Percentiles rank a stretch among this genome's conserved stretches.
phyloP scores from a whole-genome alignment of 2,113 vertebrate species.

The Neolamprologus cancellatus region DNA sequence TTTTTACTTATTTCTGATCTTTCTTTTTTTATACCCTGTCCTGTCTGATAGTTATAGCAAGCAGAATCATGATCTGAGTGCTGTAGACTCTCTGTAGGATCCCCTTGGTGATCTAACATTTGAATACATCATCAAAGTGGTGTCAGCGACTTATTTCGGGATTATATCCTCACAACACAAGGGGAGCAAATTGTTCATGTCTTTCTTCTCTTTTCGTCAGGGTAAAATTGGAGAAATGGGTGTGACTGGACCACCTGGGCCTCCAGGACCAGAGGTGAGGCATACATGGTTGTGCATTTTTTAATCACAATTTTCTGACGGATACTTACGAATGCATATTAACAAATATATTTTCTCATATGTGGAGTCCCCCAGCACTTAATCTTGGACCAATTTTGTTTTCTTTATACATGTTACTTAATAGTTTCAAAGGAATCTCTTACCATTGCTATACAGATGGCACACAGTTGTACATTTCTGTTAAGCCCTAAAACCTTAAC shows the following conservation, averaged over 20 bases:
- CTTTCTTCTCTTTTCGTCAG: constrained; percentile 62
- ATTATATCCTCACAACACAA: neutral
- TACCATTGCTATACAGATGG: neutral
- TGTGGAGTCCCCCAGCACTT: neutral
- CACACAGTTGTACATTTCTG: neutral
- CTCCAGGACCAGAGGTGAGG: constrained; percentile 91
- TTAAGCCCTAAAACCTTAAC: neutral
- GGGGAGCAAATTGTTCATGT: neutral
- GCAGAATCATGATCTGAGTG: neutral
- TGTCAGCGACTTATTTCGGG: neutral
- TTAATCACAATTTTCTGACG: neutral
- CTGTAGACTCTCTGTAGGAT: neutral
- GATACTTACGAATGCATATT: neutral
- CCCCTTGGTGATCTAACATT: neutral
- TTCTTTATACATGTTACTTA: neutral
- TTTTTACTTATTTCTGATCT: neutral
- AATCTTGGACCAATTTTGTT: neutral
- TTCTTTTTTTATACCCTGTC: neutral
- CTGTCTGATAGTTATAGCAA: neutral
- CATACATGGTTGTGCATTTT: neutral
- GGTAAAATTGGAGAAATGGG: constrained; percentile 86
- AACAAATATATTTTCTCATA: neutral
- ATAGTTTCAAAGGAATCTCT: neutral
- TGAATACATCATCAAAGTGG: neutral
- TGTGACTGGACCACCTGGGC: constrained; percentile 77